Percentiles rank a stretch among this genome's conserved stretches.
These are phyloP conservation scores for Synergus japonicus DNA, from an alignment of 2,888 invertebrate species.

Conservation along the genomic window DNA sequence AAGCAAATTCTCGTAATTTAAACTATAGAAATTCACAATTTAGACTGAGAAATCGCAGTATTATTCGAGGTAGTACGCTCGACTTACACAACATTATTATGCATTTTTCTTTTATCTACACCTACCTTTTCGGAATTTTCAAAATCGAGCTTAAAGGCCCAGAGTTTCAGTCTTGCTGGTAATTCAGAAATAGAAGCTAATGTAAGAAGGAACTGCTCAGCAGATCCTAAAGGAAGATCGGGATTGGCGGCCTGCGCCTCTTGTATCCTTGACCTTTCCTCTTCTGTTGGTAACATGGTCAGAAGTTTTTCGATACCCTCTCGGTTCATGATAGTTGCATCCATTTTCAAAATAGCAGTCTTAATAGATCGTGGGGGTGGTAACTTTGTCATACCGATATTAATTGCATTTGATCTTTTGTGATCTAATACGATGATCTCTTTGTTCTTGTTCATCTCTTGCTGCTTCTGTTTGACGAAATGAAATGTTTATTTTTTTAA, in stretches of 20 bases:
- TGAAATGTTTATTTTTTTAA: conserved; percentile 36
- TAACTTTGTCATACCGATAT: conserved; percentile 99
- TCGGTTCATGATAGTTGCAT: conserved; percentile 97
- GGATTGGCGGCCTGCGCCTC: conserved; percentile 96
- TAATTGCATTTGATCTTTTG: conserved; percentile 98
- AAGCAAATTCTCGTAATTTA: neutral
- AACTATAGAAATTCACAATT: neutral
- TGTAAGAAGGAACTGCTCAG: conserved; percentile 98
- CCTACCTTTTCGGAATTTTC: conserved; percentile 94
- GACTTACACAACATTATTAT: neutral
- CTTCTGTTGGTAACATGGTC: conserved; percentile 98
- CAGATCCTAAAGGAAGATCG: conserved; percentile 94
- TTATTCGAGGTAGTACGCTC: neutral
- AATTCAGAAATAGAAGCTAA: conserved; percentile 97
- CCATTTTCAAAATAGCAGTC: conserved; percentile 99
- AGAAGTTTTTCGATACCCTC: conserved; percentile 99
- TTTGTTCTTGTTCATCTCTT: conserved; percentile 91
- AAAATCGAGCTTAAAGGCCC: conserved; percentile 99
- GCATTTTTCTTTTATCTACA: neutral
- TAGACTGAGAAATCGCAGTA: neutral
- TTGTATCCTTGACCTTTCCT: conserved; percentile 96
- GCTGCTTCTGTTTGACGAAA: conserved; percentile 83
- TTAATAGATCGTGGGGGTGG: conserved; percentile 99
- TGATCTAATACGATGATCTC: conserved; percentile 96
- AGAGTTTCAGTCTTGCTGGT: conserved; percentile 93